Conservation (phyloP, 2,797 vertebrate species). For the Lindbergichthys nudifrons region DNA sequence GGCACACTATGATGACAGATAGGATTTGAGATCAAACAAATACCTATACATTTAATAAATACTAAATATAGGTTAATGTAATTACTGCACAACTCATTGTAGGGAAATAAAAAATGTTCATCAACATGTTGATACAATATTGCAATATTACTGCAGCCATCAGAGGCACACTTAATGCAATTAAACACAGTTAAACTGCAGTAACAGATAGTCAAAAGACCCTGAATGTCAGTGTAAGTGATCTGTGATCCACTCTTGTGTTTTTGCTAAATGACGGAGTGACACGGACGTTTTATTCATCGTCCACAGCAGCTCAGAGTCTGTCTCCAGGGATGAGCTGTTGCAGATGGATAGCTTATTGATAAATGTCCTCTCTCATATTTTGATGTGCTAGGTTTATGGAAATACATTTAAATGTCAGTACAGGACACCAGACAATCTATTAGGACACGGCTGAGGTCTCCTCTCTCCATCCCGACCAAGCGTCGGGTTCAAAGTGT, state of each 20-base stretch:
- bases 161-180: not conserved
- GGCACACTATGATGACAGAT: constrained; percentile 10
- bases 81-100: not conserved
- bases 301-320: constrained; percentile 38
- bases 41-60: not conserved
- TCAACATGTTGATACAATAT: no score
- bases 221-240: constrained; percentile 1
- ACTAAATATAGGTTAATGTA: not conserved
- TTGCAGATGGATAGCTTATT: constrained; percentile 53
- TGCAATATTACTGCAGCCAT: not conserved
- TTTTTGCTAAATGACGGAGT: constrained; percentile 32
- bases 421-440: constrained; percentile 40
- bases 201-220: not conserved
- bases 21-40: not conserved
- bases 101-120: constrained; percentile 1
- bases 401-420: constrained; percentile 61
- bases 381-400: constrained; percentile 54
- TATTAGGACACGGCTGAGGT: constrained; percentile 35
- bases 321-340: constrained; percentile 30
- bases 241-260: constrained; percentile 19
- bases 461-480: not conserved
- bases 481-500: constrained; percentile 17
- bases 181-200: constrained; percentile 1
- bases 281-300: constrained; percentile 36
- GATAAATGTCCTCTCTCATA: constrained; percentile 50